Conservation (phyloP, 2,113 vertebrate species). For the Dicentrarchus labrax region DNA sequence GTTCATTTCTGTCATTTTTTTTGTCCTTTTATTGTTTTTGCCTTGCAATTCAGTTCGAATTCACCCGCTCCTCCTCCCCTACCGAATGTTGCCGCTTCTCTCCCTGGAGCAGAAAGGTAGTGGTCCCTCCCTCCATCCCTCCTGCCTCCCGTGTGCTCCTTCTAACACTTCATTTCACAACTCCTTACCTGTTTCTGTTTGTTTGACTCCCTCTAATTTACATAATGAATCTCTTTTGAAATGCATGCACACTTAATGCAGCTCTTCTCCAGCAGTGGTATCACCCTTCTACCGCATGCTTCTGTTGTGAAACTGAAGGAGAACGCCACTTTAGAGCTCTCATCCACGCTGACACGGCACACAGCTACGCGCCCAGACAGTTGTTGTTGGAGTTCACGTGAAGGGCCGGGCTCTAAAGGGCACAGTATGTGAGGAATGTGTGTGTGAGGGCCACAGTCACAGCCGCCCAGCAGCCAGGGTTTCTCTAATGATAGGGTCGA, state of each 20-base stretch:
- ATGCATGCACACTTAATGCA: constrained; percentile 46
- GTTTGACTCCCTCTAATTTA: constrained; percentile 19
- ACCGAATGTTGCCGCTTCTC: constrained; percentile 98
- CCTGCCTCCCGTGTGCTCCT: constrained; percentile 22
- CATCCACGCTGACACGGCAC: not conserved
- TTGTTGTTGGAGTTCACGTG: constrained; percentile 23
- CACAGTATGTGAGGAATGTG: constrained; percentile 69
- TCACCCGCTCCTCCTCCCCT: constrained; percentile 93
- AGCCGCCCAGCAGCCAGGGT: constrained; percentile 36
- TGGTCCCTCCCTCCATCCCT: constrained; percentile 50
- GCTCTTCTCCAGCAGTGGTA: not conserved
- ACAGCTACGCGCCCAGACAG: not conserved
- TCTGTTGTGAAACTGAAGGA: constrained; percentile 3
- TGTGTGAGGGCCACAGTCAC: constrained; percentile 46
- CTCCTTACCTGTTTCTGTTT: constrained; percentile 26
- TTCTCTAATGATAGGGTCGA: constrained; percentile 73
- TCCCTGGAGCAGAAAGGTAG: constrained; percentile 99
- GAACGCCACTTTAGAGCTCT: constrained; percentile 2
- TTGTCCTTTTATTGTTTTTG: constrained; percentile 50
- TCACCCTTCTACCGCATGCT: not conserved
- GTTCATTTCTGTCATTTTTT: constrained; percentile 49
- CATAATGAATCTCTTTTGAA: constrained; percentile 31
- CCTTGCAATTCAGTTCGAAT: constrained; percentile 92
- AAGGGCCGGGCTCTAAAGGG: constrained; percentile 1
- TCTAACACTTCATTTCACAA: constrained; percentile 42